Conservation (phyloP, 1,140 invertebrate genomes). For the Centruroides sculpturatus region DNA sequence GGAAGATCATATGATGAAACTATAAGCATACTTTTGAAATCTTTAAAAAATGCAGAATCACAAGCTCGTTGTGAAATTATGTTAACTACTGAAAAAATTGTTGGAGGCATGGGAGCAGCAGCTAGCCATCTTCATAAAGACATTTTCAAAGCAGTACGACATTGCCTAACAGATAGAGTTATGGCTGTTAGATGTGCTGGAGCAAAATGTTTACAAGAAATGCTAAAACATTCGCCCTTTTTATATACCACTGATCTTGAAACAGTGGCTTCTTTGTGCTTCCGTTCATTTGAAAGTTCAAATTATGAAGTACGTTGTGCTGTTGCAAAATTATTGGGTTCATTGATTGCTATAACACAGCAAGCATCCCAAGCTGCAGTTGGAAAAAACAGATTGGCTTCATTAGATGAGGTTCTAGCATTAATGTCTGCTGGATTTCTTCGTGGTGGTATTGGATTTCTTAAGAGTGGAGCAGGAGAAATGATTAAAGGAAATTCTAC, state of each 20-base stretch:
- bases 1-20: constrained; percentile 96
- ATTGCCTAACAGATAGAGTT: constrained; percentile 71
- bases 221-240: constrained; percentile 76
- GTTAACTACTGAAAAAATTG: constrained; percentile 85
- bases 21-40: constrained; percentile 78
- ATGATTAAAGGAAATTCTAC: constrained; percentile 89
- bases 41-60: constrained; percentile 85
- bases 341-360: constrained; percentile 61
- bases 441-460: constrained; percentile 80
- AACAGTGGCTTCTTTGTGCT: constrained; percentile 71
- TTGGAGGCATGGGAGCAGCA: constrained; percentile 72
- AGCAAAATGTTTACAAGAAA: constrained; percentile 70
- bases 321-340: constrained; percentile 78
- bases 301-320: constrained; percentile 88
- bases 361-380: constrained; percentile 21
- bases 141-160: constrained; percentile 73
- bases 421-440: constrained; percentile 90
- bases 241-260: constrained; percentile 81
- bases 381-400: constrained; percentile 38
- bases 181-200: constrained; percentile 81
- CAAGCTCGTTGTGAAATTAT: constrained; percentile 93
- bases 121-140: constrained; percentile 77
- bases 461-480: constrained; percentile 78
- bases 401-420: constrained; percentile 79
- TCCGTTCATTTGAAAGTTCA: constrained; percentile 80